These are phyloP conservation scores for Hyles vespertilio DNA, from an alignment of 1,140 invertebrate genomes.

Conservation along the genomic window DNA sequence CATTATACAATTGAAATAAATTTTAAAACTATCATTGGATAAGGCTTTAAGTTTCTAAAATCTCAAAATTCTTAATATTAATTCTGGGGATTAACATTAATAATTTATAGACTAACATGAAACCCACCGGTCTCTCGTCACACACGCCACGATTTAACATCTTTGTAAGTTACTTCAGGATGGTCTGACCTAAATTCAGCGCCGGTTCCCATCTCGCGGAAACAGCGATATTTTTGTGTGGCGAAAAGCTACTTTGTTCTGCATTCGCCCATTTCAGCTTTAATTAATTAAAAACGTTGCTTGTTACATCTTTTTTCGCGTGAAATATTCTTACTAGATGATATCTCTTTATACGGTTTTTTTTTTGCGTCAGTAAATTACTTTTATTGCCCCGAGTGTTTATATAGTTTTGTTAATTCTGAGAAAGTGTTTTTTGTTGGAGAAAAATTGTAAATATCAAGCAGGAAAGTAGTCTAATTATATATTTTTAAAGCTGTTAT, in stretches of 20 bases:
- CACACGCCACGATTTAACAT: slow-evolving; percentile 23
- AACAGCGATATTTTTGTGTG: slow-evolving; percentile 62
- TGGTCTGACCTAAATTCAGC: slow-evolving; percentile 56
- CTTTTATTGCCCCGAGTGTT: too few relatives aligned
- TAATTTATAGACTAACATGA: not conserved
- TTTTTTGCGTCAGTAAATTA: too few relatives aligned
- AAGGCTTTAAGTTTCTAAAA: not conserved
- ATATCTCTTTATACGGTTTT: too few relatives aligned
- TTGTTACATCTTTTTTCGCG: slow-evolving; percentile 19
- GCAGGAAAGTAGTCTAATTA: too few relatives aligned
- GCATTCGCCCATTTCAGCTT: slow-evolving; percentile 38
- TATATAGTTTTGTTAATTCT: too few relatives aligned
- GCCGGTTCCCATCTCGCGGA: slow-evolving; percentile 51
- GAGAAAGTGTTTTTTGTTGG: too few relatives aligned
- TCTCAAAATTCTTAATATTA: not conserved
- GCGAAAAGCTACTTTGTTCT: slow-evolving; percentile 53
- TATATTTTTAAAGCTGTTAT: too few relatives aligned
- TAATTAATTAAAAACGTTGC: slow-evolving; percentile 55
- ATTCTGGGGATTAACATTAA: not conserved
- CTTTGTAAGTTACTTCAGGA: slow-evolving; percentile 53
- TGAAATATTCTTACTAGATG: too few relatives aligned
- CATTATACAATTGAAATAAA: too few relatives aligned
- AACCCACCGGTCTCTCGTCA: slow-evolving; percentile 5
- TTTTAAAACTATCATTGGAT: too few relatives aligned
- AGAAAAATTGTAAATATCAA: too few relatives aligned